Conservation (phyloP, 92 coral and sea anemone genomes). For the Paragorgia papillata region DNA sequence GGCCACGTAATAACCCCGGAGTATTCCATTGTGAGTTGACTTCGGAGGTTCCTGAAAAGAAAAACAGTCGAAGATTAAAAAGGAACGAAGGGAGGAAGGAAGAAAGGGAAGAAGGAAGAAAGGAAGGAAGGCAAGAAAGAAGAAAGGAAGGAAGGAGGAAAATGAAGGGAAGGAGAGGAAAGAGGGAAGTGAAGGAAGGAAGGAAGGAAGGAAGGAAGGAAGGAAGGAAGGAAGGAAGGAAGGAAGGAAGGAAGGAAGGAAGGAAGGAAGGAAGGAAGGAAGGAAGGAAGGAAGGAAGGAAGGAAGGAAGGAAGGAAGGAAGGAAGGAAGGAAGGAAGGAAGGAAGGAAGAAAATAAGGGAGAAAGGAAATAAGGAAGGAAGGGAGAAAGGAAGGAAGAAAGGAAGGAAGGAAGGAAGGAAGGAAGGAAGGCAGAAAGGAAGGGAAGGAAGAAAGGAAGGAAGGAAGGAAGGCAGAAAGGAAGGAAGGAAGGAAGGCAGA, state of each 20-base stretch:
- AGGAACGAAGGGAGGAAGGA: neutral
- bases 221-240: neutral
- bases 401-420: too few relatives aligned
- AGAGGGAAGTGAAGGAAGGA: slow-evolving; percentile 1
- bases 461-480: too few relatives aligned
- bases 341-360: neutral
- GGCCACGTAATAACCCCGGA: slow-evolving; percentile 78
- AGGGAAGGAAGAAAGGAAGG: too few relatives aligned
- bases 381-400: too few relatives aligned
- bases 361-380: too few relatives aligned
- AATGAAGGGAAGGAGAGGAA: neutral
- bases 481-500: too few relatives aligned
- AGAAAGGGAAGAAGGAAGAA: neutral
- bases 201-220: neutral
- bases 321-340: neutral
- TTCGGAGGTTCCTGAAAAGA: slow-evolving; percentile 67
- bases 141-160: neutral
- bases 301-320: neutral
- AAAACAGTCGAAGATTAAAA: neutral
- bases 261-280: neutral
- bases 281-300: neutral
- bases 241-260: neutral
- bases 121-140: neutral
- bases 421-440: too few relatives aligned
- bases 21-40: slow-evolving; percentile 78